A percentile compares a stretch with the other conserved stretches of the same genome.
These are phyloP conservation scores for Poicephalus meyeri DNA, from an alignment of 2,113 vertebrate genomes.

Conservation along the genomic window DNA sequence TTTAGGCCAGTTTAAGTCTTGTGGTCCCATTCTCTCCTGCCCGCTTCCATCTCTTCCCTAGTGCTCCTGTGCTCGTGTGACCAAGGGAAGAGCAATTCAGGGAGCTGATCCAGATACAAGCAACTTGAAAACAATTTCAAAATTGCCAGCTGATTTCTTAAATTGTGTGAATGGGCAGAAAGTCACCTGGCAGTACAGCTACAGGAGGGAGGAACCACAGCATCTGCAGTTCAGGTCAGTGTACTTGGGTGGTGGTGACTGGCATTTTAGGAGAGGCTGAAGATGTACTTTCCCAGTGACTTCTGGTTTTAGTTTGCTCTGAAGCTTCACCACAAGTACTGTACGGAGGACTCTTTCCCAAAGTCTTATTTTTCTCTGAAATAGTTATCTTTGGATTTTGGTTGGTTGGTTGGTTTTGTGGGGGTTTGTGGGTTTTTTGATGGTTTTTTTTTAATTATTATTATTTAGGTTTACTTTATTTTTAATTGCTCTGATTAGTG, in stretches of 20 bases:
- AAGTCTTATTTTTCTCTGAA: not conserved
- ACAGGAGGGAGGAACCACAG: fast-evolving
- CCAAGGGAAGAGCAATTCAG: not conserved
- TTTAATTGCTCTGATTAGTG: not conserved
- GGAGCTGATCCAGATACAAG: not conserved
- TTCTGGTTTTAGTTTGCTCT: not conserved
- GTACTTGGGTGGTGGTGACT: fast-evolving
- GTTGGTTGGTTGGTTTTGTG: not conserved
- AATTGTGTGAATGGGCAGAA: not conserved
- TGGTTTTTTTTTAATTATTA: not conserved
- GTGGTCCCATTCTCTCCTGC: not conserved
- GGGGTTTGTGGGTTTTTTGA: not conserved
- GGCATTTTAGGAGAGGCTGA: not conserved
- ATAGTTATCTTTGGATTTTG: not conserved
- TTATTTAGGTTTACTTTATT: not conserved
- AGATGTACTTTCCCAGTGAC: not conserved
- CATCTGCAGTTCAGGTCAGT: not conserved
- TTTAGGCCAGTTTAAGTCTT: not conserved
- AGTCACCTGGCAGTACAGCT: not conserved
- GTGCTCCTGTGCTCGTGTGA: not conserved
- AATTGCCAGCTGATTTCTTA: not conserved
- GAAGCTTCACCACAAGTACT: not conserved
- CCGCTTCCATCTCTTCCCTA: fast-evolving
- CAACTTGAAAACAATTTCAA: not conserved
- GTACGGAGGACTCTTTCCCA: not conserved